Evolutionary conservation across 2,888 invertebrate species (phyloP), one percentile per base, ranked within the genome.

Genomic region (Uloborus plumipes): DNA sequence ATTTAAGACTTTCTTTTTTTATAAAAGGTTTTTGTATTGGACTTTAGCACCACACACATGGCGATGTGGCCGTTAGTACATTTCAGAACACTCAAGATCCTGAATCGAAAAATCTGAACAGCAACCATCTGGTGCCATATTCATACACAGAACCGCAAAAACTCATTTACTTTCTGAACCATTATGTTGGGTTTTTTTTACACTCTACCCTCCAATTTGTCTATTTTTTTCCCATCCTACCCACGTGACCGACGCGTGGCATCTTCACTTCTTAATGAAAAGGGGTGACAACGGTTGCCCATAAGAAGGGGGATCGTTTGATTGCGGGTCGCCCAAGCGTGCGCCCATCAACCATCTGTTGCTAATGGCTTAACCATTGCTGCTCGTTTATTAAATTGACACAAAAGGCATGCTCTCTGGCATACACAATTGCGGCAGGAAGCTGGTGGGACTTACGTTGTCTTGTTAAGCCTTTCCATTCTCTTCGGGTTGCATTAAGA

Each of bases 221-320:
- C 39, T 39, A 39, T 39, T 7, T 39, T 39, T 39, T 11, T 39
- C n/a, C 4, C 4, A 16, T 18, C 6, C 61, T n/a, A 6, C 13
- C 53, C 79, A 70, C 80, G 80, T 49, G 80, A 64, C 16, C n/a
- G 26, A 64, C 74, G 65, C 80, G 70, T 58, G 80, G 69, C 80
- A 80, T 74, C 74, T 64, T 80, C 80, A 50, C 80, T 80, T 61
- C 64, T 73, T 79, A 79, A 80, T 74, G 69, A 80, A 80, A 80
- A 73, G 78, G 80, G 80, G 55, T 69, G 74, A 69, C 67, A 59
- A 69, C 61, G 16, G 67, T 50, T 31, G 15, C 16, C 39, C 20
- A 26, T 65, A 6, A 22, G 16, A 7, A 26, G 71, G 58, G 58
- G 59, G 58, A n/a, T 64, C 49, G 59, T 49, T 59, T 71, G 71